phyloP scores from a whole-genome alignment of 1,140 invertebrate species.

The Pogonomyrmex barbatus region DNA sequence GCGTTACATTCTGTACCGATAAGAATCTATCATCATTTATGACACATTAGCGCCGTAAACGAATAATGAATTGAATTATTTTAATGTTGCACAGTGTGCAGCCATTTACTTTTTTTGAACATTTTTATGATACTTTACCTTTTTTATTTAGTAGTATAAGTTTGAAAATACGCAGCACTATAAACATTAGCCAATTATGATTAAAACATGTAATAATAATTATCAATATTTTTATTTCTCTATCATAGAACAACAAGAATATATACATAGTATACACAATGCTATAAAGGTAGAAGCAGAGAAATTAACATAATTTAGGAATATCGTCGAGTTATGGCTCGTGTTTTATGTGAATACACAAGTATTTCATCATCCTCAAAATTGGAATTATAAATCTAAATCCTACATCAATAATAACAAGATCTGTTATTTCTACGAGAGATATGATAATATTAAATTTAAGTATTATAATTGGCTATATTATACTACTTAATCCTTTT shows the following conservation, averaged over 20 bases:
- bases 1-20: slow-evolving; percentile 42
- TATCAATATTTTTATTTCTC: slow-evolving; percentile 74
- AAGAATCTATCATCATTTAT: slow-evolving; percentile 43
- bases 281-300: slow-evolving; percentile 69
- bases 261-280: slow-evolving; percentile 72
- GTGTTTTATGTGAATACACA: slow-evolving; percentile 69
- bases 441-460: slow-evolving; percentile 80
- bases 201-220: slow-evolving; percentile 75
- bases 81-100: slow-evolving; percentile 55
- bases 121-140: slow-evolving; percentile 78
- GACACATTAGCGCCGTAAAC: slow-evolving; percentile 46
- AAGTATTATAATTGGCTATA: slow-evolving; percentile 81
- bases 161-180: slow-evolving; percentile 76
- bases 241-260: slow-evolving; percentile 66
- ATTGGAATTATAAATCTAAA: slow-evolving; percentile 68
- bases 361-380: slow-evolving; percentile 65
- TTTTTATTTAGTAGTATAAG: slow-evolving; percentile 78
- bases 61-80: slow-evolving; percentile 56
- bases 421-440: slow-evolving; percentile 81
- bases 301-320: slow-evolving; percentile 73
- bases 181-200: slow-evolving; percentile 77
- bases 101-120: slow-evolving; percentile 71
- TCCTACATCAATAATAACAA: slow-evolving; percentile 73
- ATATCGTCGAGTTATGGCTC: slow-evolving; percentile 69
- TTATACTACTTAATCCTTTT: slow-evolving; percentile 75